phyloP scores from a whole-genome alignment of 2,113 vertebrate genomes.

The Lichenostomus cassidix region DNA sequence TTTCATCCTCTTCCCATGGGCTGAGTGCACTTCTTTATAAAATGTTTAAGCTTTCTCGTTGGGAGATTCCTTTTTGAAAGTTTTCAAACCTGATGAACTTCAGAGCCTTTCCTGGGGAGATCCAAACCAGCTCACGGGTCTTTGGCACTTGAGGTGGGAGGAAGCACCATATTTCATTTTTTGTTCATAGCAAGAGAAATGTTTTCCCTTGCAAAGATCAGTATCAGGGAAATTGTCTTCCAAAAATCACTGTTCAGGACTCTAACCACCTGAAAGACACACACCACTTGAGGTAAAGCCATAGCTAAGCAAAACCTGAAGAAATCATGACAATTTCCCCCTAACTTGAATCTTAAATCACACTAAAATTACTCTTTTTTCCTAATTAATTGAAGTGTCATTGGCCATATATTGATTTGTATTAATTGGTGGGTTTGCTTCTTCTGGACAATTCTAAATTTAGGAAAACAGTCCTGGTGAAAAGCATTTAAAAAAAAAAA shows the following conservation, averaged over 20 bases:
- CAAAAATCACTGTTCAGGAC: background rate
- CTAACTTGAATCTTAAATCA: background rate
- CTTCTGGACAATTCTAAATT: background rate
- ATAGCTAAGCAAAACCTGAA: background rate
- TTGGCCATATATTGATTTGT: background rate
- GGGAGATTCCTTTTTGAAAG: background rate
- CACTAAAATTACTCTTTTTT: background rate
- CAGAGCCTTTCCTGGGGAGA: background rate
- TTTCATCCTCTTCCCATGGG: background rate
- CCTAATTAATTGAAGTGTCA: background rate
- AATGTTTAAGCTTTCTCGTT: background rate
- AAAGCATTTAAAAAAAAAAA: background rate
- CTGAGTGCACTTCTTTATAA: background rate
- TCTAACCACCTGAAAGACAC: background rate
- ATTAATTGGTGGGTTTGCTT: background rate
- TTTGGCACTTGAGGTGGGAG: background rate
- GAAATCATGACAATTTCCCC: background rate
- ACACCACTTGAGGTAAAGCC: background rate
- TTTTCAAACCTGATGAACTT: background rate
- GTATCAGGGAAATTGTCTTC: background rate
- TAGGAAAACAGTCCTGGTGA: background rate
- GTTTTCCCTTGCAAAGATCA: constrained; percentile 31
- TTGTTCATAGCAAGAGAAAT: background rate
- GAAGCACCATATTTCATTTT: background rate
- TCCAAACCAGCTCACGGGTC: background rate